A percentile compares a stretch with the other conserved stretches of the same genome.
Evolutionary conservation across 2,797 vertebrate species (phyloP).

Genomic region (Falco berigora): DNA sequence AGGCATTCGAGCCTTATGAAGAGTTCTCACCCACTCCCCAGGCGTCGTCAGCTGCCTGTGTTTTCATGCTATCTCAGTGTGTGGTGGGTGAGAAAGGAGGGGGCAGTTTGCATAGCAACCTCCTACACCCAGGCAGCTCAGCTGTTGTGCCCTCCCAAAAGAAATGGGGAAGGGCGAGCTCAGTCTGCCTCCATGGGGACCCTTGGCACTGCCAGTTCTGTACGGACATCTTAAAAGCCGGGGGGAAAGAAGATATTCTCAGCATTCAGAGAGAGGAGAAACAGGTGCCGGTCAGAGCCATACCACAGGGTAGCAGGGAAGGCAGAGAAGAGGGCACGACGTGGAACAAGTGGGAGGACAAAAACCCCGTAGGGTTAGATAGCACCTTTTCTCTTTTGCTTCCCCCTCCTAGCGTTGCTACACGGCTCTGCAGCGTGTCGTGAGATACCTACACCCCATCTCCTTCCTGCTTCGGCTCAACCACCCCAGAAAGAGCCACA

Average conservation of each 20-base stretch:
- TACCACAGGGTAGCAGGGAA: neutral
- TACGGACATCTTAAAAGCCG: neutral
- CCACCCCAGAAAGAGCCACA: neutral
- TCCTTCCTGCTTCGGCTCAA: neutral
- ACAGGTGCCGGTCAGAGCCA: neutral
- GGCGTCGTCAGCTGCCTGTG: conserved; percentile 14
- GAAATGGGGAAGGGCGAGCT: neutral
- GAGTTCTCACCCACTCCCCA: conserved; percentile 45
- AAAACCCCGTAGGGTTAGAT: neutral
- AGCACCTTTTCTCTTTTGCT: neutral
- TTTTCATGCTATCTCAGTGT: conserved; percentile 19
- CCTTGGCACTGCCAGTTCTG: neutral
- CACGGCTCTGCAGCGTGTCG: neutral
- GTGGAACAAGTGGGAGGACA: neutral
- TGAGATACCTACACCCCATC: neutral
- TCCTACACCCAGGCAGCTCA: conserved; percentile 50
- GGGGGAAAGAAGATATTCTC: neutral
- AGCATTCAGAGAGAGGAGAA: neutral
- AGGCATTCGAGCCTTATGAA: conserved; percentile 33
- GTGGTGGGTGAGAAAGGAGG: conserved; percentile 41
- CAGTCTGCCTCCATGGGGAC: neutral
- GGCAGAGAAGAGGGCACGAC: neutral
- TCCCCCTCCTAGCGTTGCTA: neutral
- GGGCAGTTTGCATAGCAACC: conserved; percentile 63
- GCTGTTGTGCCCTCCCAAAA: conserved; percentile 29